Base-by-base conservation (phyloP, 2,797 vertebrate genomes). In the Esox masquinongy region DNA sequence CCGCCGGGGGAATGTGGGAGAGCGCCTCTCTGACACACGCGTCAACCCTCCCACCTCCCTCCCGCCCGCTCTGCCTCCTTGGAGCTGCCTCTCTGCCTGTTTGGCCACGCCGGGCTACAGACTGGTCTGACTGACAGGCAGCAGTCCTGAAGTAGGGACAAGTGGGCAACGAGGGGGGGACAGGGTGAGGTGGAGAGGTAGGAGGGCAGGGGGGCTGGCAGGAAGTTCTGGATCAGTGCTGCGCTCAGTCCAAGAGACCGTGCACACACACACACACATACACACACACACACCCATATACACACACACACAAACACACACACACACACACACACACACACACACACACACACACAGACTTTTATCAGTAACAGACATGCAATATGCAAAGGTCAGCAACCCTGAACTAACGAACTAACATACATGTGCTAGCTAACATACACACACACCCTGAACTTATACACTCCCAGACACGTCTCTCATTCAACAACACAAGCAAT, bases 11-110 rank as follows among this genome's bases (percentile, higher is more conserved):
- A 95, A 94, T 94, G 93, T 93, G 93, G 92, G 92, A 92, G 92
- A 94, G 91, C 92, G 92, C 88, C 93, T 94, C 92, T 94, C 94
- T 92, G 95, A 94, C 95, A 96, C 95, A 96, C 95, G 94, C 94
- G 93, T 92, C 93, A 89, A 91, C 94, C 92, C 91, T 92, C 88
- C 91, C 88, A 90, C 86, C 64, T 31, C 74, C 79, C 91, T 90
- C 90, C 90, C 88, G 88, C 87, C 90, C 90, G 87, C 81, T 75
- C 79, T 74, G 74, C 59, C 75, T 90, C 85, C 76, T 88, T 88
- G 86, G 89, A 6, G 39, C 39, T 43, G 39, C 39, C 39, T 43
- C 39, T 43, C 29, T 31, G 39, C 39, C 39, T 43, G 39, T 9
- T 43, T 43, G 39, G 39, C 39, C 39, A 43, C 43, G 12, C 86